Percentiles rank a stretch among this genome's conserved stretches.
Evolutionary conservation across 2,113 vertebrate genomes (phyloP).

Genomic region (Numida meleagris): DNA sequence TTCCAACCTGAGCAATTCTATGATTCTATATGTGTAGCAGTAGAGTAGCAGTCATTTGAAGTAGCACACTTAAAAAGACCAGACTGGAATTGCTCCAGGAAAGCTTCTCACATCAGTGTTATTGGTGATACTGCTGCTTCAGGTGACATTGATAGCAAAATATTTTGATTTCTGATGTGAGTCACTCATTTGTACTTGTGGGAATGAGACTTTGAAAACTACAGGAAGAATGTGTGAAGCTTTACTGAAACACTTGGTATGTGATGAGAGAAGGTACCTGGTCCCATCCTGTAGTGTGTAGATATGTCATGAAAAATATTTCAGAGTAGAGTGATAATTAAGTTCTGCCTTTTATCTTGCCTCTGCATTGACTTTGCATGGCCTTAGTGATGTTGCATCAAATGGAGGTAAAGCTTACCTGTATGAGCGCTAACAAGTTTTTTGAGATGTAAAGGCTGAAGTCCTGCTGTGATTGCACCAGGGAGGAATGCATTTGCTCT

Average conservation of each 20-base stretch:
- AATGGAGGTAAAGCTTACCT: background rate
- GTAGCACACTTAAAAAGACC: background rate
- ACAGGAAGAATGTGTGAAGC: background rate
- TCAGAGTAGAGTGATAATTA: background rate
- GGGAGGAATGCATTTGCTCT: background rate
- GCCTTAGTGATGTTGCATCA: background rate
- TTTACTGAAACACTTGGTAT: background rate
- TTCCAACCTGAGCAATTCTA: too few species aligned
- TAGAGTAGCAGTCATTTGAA: background rate
- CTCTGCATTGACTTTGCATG: background rate
- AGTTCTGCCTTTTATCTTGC: background rate
- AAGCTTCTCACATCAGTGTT: background rate
- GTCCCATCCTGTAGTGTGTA: background rate
- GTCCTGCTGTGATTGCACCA: background rate
- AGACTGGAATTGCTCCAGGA: background rate
- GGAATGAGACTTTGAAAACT: background rate
- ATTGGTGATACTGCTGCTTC: background rate
- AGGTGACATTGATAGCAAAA: background rate
- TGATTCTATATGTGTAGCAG: fast-evolving
- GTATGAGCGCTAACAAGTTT: background rate
- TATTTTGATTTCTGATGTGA: background rate
- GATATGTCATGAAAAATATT: background rate
- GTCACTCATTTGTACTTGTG: background rate
- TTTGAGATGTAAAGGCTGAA: background rate
- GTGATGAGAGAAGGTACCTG: fast-evolving